Conservation (phyloP, 2,888 invertebrate genomes). For the Amaurobius ferox region DNA sequence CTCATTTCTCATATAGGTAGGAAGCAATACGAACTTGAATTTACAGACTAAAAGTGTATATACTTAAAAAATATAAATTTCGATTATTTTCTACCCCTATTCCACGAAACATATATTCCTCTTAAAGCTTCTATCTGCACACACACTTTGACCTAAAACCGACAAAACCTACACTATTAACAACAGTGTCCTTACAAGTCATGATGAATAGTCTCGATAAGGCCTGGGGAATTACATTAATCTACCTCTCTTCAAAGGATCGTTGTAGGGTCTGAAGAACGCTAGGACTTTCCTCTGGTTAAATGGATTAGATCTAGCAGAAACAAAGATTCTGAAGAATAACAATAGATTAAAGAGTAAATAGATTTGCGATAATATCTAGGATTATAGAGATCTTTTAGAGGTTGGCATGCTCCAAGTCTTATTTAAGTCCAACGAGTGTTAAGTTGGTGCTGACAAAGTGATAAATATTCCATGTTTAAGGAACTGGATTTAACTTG, state of each 20-base stretch:
- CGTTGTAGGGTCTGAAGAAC: constrained; percentile 4
- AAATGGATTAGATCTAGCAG: constrained; percentile 47
- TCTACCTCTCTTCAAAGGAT: constrained; percentile 23
- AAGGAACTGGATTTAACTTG: no score
- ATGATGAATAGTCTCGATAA: constrained; percentile 34
- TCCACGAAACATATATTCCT: no score
- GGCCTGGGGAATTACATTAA: constrained; percentile 37
- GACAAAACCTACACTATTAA: background rate
- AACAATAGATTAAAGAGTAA: constrained; percentile 45
- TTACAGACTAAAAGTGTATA: no score
- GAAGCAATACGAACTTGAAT: no score
- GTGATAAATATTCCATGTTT: background rate
- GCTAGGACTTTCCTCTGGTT: constrained; percentile 25
- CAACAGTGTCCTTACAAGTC: constrained; percentile 3
- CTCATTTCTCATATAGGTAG: no score
- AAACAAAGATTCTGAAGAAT: constrained; percentile 33
- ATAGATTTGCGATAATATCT: constrained; percentile 47
- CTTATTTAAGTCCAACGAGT: constrained; percentile 10
- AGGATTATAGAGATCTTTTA: constrained; percentile 20
- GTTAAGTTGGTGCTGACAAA: background rate
- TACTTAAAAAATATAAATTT: no score
- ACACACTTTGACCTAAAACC: background rate
- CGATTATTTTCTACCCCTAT: no score
- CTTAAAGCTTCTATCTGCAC: no score
- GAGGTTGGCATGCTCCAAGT: background rate